Percentiles rank a stretch among this genome's conserved stretches.
These are phyloP conservation scores for Aleiodes leptofemur DNA, from an alignment of 2,888 invertebrate species.

Conservation along the genomic window DNA sequence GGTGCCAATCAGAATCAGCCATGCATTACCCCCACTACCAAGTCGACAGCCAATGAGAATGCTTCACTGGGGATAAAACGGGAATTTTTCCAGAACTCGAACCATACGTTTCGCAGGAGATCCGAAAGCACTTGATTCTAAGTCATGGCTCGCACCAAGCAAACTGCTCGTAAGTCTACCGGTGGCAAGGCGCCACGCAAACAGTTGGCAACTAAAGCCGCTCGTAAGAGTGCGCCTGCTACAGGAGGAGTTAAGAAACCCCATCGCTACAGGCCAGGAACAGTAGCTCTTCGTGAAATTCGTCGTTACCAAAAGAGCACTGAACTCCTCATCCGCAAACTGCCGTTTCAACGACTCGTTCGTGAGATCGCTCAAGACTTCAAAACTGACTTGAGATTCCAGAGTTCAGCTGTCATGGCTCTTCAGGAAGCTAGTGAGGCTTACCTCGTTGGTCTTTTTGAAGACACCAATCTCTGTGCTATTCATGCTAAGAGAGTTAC, in stretches of 20 bases:
- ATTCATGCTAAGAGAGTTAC: conserved; percentile 85
- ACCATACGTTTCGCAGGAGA: not conserved
- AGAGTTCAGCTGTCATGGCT: conserved; percentile 84
- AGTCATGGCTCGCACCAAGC: conserved; percentile 84
- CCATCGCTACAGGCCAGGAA: conserved; percentile 83
- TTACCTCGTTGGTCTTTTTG: conserved; percentile 83
- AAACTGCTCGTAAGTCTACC: conserved; percentile 84
- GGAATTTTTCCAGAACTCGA: not conserved
- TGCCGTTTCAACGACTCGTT: conserved; percentile 85
- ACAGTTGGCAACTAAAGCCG: conserved; percentile 81
- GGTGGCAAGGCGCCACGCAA: conserved; percentile 81
- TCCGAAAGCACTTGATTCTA: not conserved
- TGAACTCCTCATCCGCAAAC: conserved; percentile 82
- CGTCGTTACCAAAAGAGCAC: conserved; percentile 86
- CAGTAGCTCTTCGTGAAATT: conserved; percentile 83
- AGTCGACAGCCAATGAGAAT: not conserved
- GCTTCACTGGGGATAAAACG: not conserved
- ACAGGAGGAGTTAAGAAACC: conserved; percentile 86
- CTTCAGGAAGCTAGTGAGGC: conserved; percentile 81
- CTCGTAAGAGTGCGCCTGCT: conserved; percentile 82
- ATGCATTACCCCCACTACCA: not conserved
- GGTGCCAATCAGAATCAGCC: not conserved
- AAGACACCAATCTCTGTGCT: conserved; percentile 87
- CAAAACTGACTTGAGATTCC: conserved; percentile 83
- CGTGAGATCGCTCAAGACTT: conserved; percentile 86